Conservation (phyloP, 2,113 vertebrate genomes). For the Gadus macrocephalus region DNA sequence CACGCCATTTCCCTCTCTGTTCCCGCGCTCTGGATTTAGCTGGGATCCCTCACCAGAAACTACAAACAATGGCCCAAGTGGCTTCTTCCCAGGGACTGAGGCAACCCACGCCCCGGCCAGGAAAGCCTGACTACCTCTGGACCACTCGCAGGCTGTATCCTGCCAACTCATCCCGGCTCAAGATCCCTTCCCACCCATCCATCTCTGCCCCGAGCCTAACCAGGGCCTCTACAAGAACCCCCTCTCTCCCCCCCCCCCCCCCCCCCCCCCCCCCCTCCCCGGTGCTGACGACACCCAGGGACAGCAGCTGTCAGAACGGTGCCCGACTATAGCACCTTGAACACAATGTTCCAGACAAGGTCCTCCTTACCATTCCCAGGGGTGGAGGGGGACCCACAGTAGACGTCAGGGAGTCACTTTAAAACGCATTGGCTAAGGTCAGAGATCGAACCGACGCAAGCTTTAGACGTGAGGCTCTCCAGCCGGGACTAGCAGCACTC, state of each 20-base stretch:
- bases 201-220: constrained; percentile 32
- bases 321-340: constrained; percentile 38
- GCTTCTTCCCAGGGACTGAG: neutral
- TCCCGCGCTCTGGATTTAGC: too few relatives aligned
- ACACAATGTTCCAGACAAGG: constrained; percentile 5
- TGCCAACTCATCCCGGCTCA: neutral
- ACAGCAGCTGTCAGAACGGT: constrained; percentile 43
- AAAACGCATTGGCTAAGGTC: neutral
- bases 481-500: neutral
- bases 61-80: constrained; percentile 1
- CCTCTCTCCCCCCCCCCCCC: too few relatives aligned
- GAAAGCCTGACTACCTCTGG: constrained; percentile 9
- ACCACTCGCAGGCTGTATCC: neutral
- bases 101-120: neutral
- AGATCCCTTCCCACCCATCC: neutral
- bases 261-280: constrained; percentile 22
- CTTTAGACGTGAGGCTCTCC: neutral
- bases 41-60: neutral
- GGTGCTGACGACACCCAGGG: constrained; percentile 18
- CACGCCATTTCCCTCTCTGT: too few relatives aligned
- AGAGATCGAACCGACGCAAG: neutral
- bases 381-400: neutral
- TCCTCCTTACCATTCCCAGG: neutral
- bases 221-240: constrained; percentile 17
- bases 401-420: constrained; percentile 4